Evolutionary conservation across 2,888 invertebrate genomes (phyloP).

Genomic region (Cremastinae sp.): DNA sequence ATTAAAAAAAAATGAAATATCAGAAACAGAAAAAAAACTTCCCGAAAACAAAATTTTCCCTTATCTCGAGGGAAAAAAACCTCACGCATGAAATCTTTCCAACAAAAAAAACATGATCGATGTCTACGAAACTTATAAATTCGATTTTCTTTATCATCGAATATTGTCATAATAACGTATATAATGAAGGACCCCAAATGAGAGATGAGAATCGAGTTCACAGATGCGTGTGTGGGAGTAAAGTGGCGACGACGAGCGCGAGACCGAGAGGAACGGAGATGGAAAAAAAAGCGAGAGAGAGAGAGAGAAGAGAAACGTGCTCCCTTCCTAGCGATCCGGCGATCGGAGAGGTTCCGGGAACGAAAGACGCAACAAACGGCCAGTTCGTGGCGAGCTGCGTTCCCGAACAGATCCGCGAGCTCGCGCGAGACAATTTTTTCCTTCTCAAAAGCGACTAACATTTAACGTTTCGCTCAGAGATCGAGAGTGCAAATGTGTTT

Average conservation of each 20-base stretch:
- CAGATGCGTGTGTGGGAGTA: not conserved
- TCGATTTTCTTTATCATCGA: too few relatives aligned
- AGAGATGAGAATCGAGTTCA: too few relatives aligned
- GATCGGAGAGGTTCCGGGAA: conserved; percentile 49
- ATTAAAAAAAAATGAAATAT: too few relatives aligned
- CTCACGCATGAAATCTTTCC: too few relatives aligned
- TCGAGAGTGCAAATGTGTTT: not conserved
- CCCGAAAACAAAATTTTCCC: too few relatives aligned
- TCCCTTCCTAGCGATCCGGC: conserved; percentile 45
- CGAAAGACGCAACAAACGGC: conserved; percentile 31
- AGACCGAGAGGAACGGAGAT: not conserved
- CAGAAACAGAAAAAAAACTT: too few relatives aligned
- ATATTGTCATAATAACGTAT: too few relatives aligned
- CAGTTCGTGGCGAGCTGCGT: conserved; percentile 54
- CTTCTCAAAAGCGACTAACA: too few relatives aligned
- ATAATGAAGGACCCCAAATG: too few relatives aligned
- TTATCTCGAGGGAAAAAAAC: too few relatives aligned
- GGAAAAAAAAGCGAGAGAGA: not conserved
- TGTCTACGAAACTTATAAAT: too few relatives aligned
- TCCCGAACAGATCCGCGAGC: conserved; percentile 32
- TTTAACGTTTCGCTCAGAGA: conserved; percentile 3
- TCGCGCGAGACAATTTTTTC: not conserved
- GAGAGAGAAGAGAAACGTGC: conserved; percentile 17
- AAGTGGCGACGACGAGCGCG: not conserved
- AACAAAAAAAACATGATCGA: too few relatives aligned